Evolutionary conservation across 2,888 invertebrate species (phyloP).

Genomic region (Thera obeliscata): DNA sequence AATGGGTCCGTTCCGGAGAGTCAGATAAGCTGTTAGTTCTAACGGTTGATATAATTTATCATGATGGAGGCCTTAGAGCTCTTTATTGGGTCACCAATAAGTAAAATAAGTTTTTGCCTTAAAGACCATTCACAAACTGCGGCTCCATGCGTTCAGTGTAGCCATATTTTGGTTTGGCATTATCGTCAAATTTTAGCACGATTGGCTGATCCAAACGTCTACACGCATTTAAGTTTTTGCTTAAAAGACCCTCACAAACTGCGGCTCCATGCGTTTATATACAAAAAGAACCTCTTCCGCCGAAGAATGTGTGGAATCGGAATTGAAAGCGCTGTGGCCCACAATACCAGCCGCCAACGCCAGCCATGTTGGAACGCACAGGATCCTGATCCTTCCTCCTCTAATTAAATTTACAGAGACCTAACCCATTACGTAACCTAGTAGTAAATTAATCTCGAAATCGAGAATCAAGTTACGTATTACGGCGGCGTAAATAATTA

Average conservation of each 20-base stretch:
- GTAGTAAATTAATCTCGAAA: not conserved
- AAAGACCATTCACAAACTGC: no score
- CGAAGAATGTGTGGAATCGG: conserved; percentile 27
- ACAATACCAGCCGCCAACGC: conserved; percentile 6
- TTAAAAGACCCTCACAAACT: not conserved
- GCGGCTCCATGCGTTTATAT: not conserved
- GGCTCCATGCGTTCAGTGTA: no score
- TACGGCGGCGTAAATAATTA: not conserved
- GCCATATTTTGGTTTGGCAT: no score
- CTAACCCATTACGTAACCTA: conserved; percentile 5
- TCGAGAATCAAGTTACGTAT: not conserved
- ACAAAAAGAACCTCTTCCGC: conserved; percentile 13
- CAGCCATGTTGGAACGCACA: conserved; percentile 23
- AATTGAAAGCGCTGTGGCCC: conserved; percentile 20
- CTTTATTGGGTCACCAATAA: no score
- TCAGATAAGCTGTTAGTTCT: no score
- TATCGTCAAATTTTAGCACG: no score
- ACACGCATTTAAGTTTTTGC: no score
- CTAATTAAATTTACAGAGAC: conserved; percentile 29
- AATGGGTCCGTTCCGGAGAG: no score
- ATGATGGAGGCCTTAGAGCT: no score
- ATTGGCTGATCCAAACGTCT: no score
- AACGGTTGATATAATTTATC: no score
- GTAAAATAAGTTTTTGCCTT: no score
- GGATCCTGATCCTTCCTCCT: conserved; percentile 10